Evolutionary conservation across 2,113 vertebrate species (phyloP).

Genomic region (Burhinus bistriatus): DNA sequence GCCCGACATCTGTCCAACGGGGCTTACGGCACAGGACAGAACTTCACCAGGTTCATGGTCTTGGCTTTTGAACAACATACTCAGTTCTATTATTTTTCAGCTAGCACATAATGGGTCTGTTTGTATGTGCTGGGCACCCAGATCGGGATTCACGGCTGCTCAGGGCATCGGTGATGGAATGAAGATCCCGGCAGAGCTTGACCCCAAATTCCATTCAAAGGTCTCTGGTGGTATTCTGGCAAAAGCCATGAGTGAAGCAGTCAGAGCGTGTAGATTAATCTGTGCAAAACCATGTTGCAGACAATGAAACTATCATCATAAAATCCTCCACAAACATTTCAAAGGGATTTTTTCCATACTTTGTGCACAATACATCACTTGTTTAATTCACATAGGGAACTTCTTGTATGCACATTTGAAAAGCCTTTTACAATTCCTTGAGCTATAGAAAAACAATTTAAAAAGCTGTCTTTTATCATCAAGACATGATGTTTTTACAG

Average conservation of each 20-base stretch:
- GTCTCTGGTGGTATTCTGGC: background rate
- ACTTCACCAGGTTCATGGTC: background rate
- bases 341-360: background rate
- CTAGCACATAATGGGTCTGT: background rate
- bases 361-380: background rate
- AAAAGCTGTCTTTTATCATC: background rate
- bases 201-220: conserved; percentile 39
- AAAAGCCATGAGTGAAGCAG: conserved; percentile 13
- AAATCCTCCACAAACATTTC: background rate
- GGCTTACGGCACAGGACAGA: background rate
- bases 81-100: background rate
- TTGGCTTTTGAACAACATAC: background rate
- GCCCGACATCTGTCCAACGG: background rate
- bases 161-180: background rate
- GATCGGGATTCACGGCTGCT: background rate
- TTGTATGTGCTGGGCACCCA: background rate
- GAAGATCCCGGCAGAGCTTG: background rate
- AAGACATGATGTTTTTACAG: background rate
- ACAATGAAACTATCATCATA: background rate
- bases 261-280: background rate
- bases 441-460: background rate
- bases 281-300: background rate
- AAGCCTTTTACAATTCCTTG: background rate
- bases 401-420: background rate
- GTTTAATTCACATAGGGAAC: background rate